Conservation (phyloP, 2,113 vertebrate genomes). For the Psilopsiagon aurifrons region DNA sequence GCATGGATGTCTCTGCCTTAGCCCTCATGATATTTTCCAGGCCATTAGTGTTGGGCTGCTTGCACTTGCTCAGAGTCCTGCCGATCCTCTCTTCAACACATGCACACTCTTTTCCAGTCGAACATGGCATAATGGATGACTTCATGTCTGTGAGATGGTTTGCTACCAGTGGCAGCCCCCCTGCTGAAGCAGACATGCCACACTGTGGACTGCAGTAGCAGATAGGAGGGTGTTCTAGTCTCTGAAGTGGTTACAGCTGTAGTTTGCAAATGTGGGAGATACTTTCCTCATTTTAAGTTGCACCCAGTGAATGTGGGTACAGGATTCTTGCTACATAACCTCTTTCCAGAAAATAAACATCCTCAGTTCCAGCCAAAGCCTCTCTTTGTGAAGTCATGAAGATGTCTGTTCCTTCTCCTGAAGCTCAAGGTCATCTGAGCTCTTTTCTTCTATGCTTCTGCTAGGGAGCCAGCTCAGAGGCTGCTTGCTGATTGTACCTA, state of each 20-base stretch:
- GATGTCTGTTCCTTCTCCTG: background rate
- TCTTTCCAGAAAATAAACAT: background rate
- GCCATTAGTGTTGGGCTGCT: background rate
- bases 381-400: background rate
- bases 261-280: background rate
- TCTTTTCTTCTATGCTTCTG: background rate
- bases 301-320: background rate
- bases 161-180: background rate
- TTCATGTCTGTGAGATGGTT: background rate
- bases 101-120: background rate
- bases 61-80: fast-evolving
- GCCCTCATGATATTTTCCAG: background rate
- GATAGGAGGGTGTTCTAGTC: background rate
- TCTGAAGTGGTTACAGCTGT: background rate
- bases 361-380: background rate
- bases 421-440: background rate
- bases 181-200: background rate
- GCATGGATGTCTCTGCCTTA: background rate
- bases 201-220: background rate
- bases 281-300: background rate
- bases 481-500: background rate
- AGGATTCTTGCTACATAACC: background rate
- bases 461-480: background rate
- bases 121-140: background rate
- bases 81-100: background rate